Evolutionary conservation across 2,113 vertebrate genomes (phyloP), one percentile per base, ranked within the genome.

Genomic region (Epinephelus cyanopodus): DNA sequence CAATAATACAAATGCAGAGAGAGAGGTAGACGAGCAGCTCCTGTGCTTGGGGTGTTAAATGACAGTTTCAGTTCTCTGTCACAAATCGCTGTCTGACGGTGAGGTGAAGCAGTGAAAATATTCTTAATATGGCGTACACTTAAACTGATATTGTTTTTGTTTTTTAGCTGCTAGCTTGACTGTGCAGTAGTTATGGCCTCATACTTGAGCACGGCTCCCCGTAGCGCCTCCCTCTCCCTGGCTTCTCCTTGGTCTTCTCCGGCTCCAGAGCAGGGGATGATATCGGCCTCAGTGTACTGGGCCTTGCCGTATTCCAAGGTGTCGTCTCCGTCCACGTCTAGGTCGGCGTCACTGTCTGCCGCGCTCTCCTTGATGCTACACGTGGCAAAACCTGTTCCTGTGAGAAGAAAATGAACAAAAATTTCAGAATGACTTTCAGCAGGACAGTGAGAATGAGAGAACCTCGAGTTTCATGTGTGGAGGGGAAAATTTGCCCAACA

Each of bases 281-380:
- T 95, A 19, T 99, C 98, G 29, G 98, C 98, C 87, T 99, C 98
- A 0, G 98, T 99, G 93, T 99, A 99, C 97, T 99, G 98, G 85
- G 98, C 96, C 93, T 99, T 99, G 87, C 98, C 98, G 1, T 99
- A 99, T 88, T 99, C 98, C 90, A 99, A 92, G 54, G 98, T 99
- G 96, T 99, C 98, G 0, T 99, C 98, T 52, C 98, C 98, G 77
- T 99, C 98, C 88, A 99, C 98, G 63, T 99, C 98, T 50, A 99
- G 95, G 94, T 99, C 98, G 0, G 97, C 98, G 0, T 99, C 98
- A 0, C 98, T 99, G 95, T 99, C 98, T 0, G 97, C 98, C 0
- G 97, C 96, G 64, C 97, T 98, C 92, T 99, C 98, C 90, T 99
- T 99, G 77, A 97, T 96, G 0, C 96, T 99, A 93, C 98, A 99